A percentile compares a stretch with the other conserved stretches of the same genome.
Evolutionary conservation across 2,888 invertebrate genomes (phyloP).

Genomic region (Auanema freiburgensis): DNA sequence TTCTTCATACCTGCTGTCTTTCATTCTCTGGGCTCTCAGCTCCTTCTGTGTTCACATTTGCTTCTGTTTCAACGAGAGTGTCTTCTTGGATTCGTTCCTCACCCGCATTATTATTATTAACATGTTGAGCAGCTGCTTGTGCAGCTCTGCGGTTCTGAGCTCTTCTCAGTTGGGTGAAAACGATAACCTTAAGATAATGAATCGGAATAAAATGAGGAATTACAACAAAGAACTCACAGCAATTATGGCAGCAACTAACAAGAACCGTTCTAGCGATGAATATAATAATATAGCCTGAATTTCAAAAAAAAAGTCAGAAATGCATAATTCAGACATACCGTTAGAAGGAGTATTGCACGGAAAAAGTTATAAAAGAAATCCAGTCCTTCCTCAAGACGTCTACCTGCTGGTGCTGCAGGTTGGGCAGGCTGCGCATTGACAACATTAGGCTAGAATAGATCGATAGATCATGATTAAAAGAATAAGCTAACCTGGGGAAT

Average conservation of each 20-base stretch:
- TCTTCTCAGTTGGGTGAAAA: constrained; percentile 18
- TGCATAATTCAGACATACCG: constrained; percentile 13
- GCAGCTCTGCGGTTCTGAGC: constrained; percentile 19
- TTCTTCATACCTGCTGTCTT: constrained; percentile 2
- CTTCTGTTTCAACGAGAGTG: constrained; percentile 1
- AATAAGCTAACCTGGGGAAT: constrained; percentile 5
- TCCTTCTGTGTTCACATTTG: constrained; percentile 3
- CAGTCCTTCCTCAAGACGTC: constrained; percentile 27
- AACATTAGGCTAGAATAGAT: neutral
- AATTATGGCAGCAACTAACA: constrained; percentile 18
- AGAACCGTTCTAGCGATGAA: constrained; percentile 39
- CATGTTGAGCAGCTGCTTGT: constrained; percentile 10
- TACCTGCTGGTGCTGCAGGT: neutral
- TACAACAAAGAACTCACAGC: constrained; percentile 10
- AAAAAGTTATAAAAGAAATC: constrained; percentile 37
- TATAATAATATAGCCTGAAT: constrained; percentile 34
- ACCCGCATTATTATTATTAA: constrained; percentile 42
- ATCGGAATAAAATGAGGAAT: neutral
- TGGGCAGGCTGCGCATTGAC: no score
- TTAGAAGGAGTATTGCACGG: constrained; percentile 32
- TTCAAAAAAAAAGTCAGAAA: no score
- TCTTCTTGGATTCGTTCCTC: constrained; percentile 20
- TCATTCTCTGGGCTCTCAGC: neutral
- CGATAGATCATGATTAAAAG: neutral
- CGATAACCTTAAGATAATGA: constrained; percentile 12